phyloP scores from a whole-genome alignment of 2,888 invertebrate species.

The Noctua comes region DNA sequence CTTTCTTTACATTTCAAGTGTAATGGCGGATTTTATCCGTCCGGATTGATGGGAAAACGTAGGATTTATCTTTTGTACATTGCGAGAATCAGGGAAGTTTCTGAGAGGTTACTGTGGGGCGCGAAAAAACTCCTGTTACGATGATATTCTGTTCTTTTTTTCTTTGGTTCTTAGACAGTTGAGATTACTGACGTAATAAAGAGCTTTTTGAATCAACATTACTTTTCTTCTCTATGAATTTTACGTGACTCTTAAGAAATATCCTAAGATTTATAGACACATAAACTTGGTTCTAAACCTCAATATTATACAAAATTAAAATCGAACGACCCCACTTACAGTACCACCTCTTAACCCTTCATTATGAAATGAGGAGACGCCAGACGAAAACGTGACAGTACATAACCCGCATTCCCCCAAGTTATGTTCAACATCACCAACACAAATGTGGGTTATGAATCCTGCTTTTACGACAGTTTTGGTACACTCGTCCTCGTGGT shows the following conservation, averaged over 20 bases:
- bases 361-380: constrained; percentile 47
- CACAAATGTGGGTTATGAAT: constrained; percentile 70
- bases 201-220: background rate
- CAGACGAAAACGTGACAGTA: constrained; percentile 66
- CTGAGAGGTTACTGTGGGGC: background rate
- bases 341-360: constrained; percentile 46
- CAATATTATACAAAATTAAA: constrained; percentile 20
- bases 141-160: background rate
- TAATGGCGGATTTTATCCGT: constrained; percentile 25
- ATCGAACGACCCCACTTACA: constrained; percentile 32
- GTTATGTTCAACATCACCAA: constrained; percentile 55
- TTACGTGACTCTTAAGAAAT: background rate
- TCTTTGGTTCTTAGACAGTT: background rate
- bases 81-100: background rate
- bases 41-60: constrained; percentile 18
- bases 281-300: constrained; percentile 2
- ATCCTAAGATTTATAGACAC: background rate
- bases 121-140: background rate
- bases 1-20: constrained; percentile 33
- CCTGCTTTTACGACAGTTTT: constrained; percentile 72
- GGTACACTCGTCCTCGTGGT: constrained; percentile 64
- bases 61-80: constrained; percentile 19
- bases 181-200: background rate
- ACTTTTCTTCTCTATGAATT: background rate
- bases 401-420: constrained; percentile 66